Conservation (phyloP, 2,113 vertebrate species). For the Solea senegalensis region DNA sequence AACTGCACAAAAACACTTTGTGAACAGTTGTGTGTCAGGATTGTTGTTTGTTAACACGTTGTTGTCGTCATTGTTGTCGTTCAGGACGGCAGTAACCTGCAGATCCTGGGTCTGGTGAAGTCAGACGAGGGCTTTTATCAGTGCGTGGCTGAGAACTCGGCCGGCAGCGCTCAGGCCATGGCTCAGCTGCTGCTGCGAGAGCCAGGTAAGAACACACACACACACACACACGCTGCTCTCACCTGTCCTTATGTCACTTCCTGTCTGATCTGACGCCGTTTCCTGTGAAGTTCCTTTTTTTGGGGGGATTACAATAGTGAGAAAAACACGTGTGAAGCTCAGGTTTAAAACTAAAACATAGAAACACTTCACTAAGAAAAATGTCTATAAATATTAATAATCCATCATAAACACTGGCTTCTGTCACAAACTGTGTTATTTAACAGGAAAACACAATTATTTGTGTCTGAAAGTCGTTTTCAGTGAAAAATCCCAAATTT, state of each 20-base stretch:
- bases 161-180: conserved; percentile 87
- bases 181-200: conserved; percentile 92
- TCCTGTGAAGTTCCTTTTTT: neutral
- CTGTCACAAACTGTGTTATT: too few relatives aligned
- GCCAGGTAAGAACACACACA: conserved; percentile 80
- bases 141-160: conserved; percentile 91
- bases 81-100: conserved; percentile 91
- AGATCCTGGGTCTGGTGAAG: conserved; percentile 92
- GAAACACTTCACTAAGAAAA: too few relatives aligned
- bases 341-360: too few relatives aligned
- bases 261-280: neutral
- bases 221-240: conserved; percentile 5
- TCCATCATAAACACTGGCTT: too few relatives aligned
- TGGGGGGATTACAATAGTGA: neutral
- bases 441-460: too few relatives aligned
- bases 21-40: neutral
- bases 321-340: too few relatives aligned
- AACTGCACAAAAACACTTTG: neutral
- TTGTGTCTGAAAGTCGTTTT: too few relatives aligned
- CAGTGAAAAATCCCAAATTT: too few relatives aligned
- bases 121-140: conserved; percentile 97
- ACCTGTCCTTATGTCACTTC: neutral
- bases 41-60: neutral
- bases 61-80: neutral
- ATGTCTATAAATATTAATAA: too few relatives aligned